Evolutionary conservation across 2,888 invertebrate genomes (phyloP).

Genomic region (Odiellus spinosus): DNA sequence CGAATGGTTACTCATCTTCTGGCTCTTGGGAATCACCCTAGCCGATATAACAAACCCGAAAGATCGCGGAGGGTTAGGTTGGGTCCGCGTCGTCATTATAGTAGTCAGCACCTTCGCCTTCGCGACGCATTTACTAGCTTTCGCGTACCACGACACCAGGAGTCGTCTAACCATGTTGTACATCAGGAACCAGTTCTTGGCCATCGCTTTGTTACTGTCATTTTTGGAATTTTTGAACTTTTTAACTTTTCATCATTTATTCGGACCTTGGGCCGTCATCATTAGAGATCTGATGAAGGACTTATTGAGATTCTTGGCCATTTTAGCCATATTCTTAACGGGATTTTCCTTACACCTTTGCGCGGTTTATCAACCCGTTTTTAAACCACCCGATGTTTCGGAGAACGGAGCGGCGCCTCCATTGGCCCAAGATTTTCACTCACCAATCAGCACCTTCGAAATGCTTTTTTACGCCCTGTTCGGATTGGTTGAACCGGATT

Average conservation of each 20-base stretch:
- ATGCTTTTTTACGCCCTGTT: conserved; percentile 96
- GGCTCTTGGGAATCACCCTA: conserved; percentile 83
- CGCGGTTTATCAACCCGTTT: conserved; percentile 74
- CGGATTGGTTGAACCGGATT: conserved; percentile 59
- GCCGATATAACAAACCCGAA: conserved; percentile 96
- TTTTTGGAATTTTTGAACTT: conserved; percentile 97
- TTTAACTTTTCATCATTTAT: conserved; percentile 94
- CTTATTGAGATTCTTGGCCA: conserved; percentile 59
- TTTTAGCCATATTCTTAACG: conserved; percentile 91
- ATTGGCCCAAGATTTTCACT: conserved; percentile 40
- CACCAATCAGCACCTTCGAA: conserved; percentile 83
- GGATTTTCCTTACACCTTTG: conserved; percentile 86
- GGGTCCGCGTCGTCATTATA: conserved; percentile 42
- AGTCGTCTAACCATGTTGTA: conserved; percentile 71
- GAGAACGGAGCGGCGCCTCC: conserved; percentile 15
- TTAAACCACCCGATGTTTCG: conserved; percentile 22
- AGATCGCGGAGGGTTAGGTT: conserved; percentile 90
- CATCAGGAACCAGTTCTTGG: conserved; percentile 91
- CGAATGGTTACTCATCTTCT: conserved; percentile 86
- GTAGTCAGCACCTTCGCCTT: conserved; percentile 73
- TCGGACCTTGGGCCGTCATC: conserved; percentile 99
- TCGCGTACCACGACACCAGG: conserved; percentile 24
- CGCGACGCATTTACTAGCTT: conserved; percentile 65
- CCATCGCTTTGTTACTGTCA: conserved; percentile 80
- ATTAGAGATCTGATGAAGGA: conserved; percentile 48